Base-by-base conservation (phyloP, 2,888 invertebrate species). In the Torymus tubicola region DNA sequence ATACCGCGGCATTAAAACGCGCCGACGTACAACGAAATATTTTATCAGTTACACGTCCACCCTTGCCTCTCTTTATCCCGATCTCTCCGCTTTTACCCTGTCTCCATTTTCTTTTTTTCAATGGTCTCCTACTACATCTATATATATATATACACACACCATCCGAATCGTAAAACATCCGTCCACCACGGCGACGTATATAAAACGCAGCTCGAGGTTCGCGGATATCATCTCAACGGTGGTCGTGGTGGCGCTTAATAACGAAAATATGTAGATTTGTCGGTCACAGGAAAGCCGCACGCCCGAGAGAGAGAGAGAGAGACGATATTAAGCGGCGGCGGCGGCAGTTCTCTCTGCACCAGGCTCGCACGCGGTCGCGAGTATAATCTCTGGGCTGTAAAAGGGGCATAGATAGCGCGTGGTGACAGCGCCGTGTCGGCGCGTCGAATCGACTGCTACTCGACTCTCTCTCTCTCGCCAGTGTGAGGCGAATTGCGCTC, bases 181-280 rank as follows among this genome's bases (percentile, higher is more conserved):
- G 18, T 21, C 3, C n/a, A 18, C 31, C 5, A 70, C 42, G 21
- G 31, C 42, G 42, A 8, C 42, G 42, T 42, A 8, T 42, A 42
- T 42, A 42, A 42, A 42, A 42, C 42, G 42, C 5, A 42, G 8
- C 42, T 42, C 42, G 42, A 8, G 42, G 8, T 42, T 42, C 50
- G 52, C 60, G 58, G 60, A 68, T 78, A 78, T 31, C 55, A 65
- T 31, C 58, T 24, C 57, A 12, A 57, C 53, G n/a, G 4, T 57
- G 42, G 10, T 63, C 12, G 53, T 11, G 50, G 16, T 60, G 18
- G 57, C 16, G 73, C 42, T 79, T 79, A 82, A 82, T 82, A 79
- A 80, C 72, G 55, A 78, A 81, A 75, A 75, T 81, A 81, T 81
- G 78, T 68, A 78, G 81, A 81, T 78, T 71, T 64, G 18, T 78